These are phyloP conservation scores for Bombus affinis DNA, from an alignment of 1,140 invertebrate species.

Conservation along the genomic window DNA sequence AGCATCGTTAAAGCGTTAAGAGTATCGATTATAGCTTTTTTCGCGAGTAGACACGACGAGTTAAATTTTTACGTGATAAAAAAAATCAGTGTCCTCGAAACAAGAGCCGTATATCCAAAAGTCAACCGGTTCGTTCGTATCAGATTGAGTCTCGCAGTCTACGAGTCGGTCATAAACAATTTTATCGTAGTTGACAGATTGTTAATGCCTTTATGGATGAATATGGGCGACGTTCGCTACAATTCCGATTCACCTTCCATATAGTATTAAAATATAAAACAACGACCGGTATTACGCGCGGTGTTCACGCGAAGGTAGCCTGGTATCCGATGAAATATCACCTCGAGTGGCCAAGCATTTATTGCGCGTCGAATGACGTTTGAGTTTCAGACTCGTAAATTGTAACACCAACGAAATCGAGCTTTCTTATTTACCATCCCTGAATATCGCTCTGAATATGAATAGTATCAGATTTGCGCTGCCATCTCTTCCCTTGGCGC, in stretches of 20 bases:
- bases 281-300: not conserved
- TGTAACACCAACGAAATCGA: not conserved
- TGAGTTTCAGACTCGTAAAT: constrained; percentile 18
- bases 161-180: constrained; percentile 25
- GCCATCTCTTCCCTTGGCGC: constrained; percentile 3
- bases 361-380: constrained; percentile 10
- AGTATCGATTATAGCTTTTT: not conserved
- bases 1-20: not conserved
- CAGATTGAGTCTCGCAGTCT: not conserved
- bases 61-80: not conserved
- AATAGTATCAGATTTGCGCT: constrained; percentile 31
- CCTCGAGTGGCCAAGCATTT: constrained; percentile 1
- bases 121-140: not conserved
- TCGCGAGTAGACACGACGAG: not conserved
- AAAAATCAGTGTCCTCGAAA: not conserved
- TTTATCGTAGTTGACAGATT: constrained; percentile 10
- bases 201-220: not conserved
- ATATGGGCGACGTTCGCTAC: not conserved
- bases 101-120: not conserved
- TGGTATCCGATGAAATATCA: not conserved
- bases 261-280: constrained; percentile 26
- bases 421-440: constrained; percentile 22
- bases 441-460: constrained; percentile 15
- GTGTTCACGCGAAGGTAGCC: not conserved
- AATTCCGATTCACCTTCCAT: not conserved